Conservation (phyloP, 1,140 invertebrate species). For the Ooceraea biroi region DNA sequence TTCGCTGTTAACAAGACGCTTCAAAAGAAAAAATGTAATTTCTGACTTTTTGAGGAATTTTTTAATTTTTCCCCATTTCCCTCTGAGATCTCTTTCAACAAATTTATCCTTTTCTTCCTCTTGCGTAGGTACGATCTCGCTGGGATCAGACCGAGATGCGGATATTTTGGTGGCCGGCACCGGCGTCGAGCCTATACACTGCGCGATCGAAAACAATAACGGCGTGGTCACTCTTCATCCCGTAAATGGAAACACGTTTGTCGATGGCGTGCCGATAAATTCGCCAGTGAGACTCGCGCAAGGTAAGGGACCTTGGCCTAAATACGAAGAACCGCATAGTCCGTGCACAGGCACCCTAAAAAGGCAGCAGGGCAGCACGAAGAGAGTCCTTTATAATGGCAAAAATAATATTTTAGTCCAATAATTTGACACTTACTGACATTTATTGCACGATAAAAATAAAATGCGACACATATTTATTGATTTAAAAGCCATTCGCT, state of each 20-base stretch:
- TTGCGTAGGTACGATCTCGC: conserved; percentile 90
- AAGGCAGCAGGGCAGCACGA: neutral
- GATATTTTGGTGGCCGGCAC: conserved; percentile 93
- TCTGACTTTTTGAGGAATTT: no score
- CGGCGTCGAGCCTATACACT: conserved; percentile 93
- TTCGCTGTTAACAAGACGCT: neutral
- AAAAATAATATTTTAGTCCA: conserved; percentile 18
- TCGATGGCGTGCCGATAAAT: conserved; percentile 90
- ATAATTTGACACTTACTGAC: neutral
- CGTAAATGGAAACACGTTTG: conserved; percentile 89
- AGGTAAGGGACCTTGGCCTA: conserved; percentile 87
- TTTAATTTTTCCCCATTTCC: neutral
- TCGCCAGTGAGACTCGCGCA: conserved; percentile 90
- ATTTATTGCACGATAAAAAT: neutral
- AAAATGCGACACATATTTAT: neutral
- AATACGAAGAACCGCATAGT: conserved; percentile 52
- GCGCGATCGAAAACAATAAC: conserved; percentile 93
- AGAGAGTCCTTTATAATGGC: neutral
- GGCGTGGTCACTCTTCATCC: conserved; percentile 94
- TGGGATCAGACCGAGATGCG: conserved; percentile 90
- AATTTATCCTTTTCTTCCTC: conserved; percentile 33
- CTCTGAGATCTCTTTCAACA: neutral
- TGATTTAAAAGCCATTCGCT: neutral
- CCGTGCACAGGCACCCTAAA: neutral
- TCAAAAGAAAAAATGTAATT: neutral